Conservation (phyloP, 2,113 vertebrate species). For the Corythaixoides concolor region DNA sequence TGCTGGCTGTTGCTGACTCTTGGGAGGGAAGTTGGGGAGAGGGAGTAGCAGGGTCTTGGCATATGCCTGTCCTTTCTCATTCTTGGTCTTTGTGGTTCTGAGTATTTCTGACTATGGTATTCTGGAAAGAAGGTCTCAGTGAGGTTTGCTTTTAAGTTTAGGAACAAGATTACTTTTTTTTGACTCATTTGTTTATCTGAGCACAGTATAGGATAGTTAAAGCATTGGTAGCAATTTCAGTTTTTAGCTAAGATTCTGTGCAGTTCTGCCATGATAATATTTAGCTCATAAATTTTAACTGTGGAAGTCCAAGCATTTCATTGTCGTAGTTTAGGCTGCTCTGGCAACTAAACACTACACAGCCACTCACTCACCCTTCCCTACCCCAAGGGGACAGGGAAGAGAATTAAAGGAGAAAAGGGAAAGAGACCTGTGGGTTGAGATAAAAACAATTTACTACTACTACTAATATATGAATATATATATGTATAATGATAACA, state of each 20-base stretch:
- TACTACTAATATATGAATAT: too few species aligned
- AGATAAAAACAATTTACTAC: too few species aligned
- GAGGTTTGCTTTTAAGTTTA: not conserved
- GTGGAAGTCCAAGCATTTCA: not conserved
- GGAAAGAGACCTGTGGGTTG: too few species aligned
- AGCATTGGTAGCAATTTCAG: not conserved
- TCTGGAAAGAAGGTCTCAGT: not conserved
- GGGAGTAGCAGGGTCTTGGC: not conserved
- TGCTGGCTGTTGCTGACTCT: not conserved
- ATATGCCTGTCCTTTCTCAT: not conserved
- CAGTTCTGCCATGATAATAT: not conserved
- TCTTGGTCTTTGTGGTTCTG: not conserved
- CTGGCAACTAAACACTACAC: too few species aligned
- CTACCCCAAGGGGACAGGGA: too few species aligned
- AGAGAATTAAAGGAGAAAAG: too few species aligned
- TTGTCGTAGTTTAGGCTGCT: too few species aligned
- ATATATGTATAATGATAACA: too few species aligned
- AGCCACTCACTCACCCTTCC: too few species aligned
- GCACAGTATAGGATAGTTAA: not conserved
- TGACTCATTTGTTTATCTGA: not conserved
- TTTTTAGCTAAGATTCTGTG: not conserved
- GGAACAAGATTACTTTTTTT: not conserved
- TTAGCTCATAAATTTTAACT: not conserved
- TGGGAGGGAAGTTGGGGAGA: not conserved
- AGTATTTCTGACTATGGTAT: not conserved